Evolutionary conservation across 2,797 vertebrate genomes (phyloP).

Genomic region (Meriones psammophilus): DNA sequence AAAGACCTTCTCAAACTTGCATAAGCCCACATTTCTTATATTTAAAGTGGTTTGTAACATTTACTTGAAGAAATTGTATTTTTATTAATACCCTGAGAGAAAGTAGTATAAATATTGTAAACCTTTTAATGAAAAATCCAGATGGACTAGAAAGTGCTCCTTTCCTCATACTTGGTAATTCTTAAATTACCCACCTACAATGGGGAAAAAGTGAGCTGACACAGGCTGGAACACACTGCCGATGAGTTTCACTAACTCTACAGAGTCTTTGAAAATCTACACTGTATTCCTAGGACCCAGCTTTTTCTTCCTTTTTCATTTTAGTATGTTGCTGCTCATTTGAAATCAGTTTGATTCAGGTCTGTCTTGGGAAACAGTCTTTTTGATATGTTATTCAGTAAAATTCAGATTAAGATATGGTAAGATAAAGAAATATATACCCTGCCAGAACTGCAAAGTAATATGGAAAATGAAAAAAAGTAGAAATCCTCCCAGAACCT

Average conservation of each 20-base stretch:
- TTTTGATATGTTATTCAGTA: not conserved
- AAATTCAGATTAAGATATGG: not conserved
- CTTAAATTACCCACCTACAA: not conserved
- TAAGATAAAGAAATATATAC: not conserved
- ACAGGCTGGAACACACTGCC: not conserved
- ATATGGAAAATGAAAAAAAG: not conserved
- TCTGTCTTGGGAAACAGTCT: not conserved
- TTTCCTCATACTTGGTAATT: not conserved
- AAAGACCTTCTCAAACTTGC: not conserved
- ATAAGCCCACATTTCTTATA: not conserved
- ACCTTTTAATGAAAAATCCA: not conserved
- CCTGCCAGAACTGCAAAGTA: not conserved
- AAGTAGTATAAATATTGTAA: not conserved
- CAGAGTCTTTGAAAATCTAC: not conserved
- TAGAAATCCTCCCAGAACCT: not conserved
- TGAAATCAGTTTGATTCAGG: not conserved
- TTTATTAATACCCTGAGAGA: not conserved
- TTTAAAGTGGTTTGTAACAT: not conserved
- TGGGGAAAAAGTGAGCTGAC: not conserved
- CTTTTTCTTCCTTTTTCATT: not conserved
- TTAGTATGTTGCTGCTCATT: not conserved
- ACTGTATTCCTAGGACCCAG: not conserved
- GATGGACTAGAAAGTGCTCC: not conserved
- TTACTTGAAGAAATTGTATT: not conserved
- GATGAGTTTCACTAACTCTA: not conserved